Evolutionary conservation across 2,113 vertebrate species (phyloP), one percentile per base, ranked within the genome.

Genomic region (Aramus guarauna): DNA sequence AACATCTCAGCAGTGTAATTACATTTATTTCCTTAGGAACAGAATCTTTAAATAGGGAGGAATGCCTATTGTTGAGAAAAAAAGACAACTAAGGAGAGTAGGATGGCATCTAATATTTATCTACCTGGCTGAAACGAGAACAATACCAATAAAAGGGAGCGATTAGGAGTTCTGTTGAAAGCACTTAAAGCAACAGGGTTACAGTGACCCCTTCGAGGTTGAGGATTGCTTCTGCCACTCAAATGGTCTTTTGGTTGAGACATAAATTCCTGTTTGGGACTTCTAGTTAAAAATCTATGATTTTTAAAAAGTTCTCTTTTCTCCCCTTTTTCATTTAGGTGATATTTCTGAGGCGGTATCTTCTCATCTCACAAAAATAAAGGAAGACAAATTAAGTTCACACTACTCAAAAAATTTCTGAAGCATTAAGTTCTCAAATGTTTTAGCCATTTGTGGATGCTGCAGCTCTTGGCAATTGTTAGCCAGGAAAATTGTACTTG

Each of bases 21-120:
- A 87, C 69, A 92, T 92, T 90, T 95, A 89, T 89, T 95, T 95
- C 89, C 94, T 94, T 95, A 95, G 92, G 89, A 96, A 97, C 77
- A 73, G 67, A 30, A 87, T 39, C 77, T 97, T 95, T 94, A 96
- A 84, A 95, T 85, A 92, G 84, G 77, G 53, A 89, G 92, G 73
- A 94, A 95, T 85, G 92, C 77, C 53, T 91, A 52, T 81, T 75
- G 79, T 26, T 91, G 47, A 95, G 75, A 47, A 62, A 59, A 88
- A 85, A 67, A 75, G 43, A 72, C 79, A 94, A 90, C 73, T 48
- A 48, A 45, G 82, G 72, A 50, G 93, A 92, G 63, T 63, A 29
- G 26, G 90, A 79, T 79, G 78, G 92, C 87, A 96, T 93, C 74
- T 85, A 34, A 39, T 93, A 92, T 95, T 91, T 95, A 94, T 81